These are phyloP conservation scores for Arothron firmamentum DNA, from an alignment of 2,113 vertebrate genomes.

Conservation along the genomic window DNA sequence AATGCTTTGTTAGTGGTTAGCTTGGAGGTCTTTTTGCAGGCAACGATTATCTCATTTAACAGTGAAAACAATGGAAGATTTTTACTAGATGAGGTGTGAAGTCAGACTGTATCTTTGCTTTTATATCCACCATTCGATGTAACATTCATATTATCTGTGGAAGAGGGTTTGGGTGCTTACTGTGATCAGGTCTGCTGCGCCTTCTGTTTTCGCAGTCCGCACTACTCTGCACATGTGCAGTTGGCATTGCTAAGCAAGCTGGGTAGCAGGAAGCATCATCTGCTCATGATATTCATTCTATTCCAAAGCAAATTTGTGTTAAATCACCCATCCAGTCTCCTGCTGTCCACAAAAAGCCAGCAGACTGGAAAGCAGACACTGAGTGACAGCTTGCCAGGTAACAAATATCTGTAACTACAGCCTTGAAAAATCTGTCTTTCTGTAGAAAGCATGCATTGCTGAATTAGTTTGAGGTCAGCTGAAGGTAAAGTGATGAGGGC, in stretches of 20 bases:
- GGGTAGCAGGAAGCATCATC: conserved; percentile 68
- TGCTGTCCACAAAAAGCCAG: conserved; percentile 54
- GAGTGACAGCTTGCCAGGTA: conserved; percentile 58
- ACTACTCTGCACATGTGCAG: conserved; percentile 57
- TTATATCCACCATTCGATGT: conserved; percentile 11
- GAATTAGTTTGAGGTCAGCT: conserved; percentile 44
- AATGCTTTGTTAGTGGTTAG: conserved; percentile 13
- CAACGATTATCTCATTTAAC: conserved; percentile 42
- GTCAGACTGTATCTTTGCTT: conserved; percentile 48
- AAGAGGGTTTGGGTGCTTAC: conserved; percentile 11
- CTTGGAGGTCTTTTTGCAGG: conserved; percentile 20
- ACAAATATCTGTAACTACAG: conserved; percentile 38
- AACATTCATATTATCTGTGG: conserved; percentile 6
- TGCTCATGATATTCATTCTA: conserved; percentile 53
- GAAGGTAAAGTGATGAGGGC: conserved; percentile 35
- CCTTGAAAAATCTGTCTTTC: conserved; percentile 31
- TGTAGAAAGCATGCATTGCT: conserved; percentile 20
- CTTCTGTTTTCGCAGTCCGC: conserved; percentile 61
- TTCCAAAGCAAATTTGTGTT: conserved; percentile 65
- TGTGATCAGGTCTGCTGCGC: conserved; percentile 53
- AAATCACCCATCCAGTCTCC: conserved; percentile 62
- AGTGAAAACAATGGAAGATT: too few species aligned
- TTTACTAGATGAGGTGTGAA: conserved; percentile 21
- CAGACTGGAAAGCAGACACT: conserved; percentile 65
- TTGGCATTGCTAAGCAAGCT: conserved; percentile 56